phyloP scores from a whole-genome alignment of 2,888 invertebrate species.

The Panopea generosa region DNA sequence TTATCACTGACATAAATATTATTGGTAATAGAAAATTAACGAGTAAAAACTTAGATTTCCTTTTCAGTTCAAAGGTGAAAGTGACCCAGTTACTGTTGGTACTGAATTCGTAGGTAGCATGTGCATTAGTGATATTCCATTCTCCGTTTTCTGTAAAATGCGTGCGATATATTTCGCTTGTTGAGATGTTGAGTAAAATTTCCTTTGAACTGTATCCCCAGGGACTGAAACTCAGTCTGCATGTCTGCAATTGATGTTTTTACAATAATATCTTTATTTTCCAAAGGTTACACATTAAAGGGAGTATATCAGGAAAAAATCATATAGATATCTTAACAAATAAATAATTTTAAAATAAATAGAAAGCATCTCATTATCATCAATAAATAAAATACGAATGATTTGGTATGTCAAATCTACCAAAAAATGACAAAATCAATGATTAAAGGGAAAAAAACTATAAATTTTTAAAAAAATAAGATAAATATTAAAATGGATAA shows the following conservation, averaged over 20 bases:
- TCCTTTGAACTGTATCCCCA: neutral
- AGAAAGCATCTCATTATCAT: too few species aligned
- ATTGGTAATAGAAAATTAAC: slow-evolving; percentile 61
- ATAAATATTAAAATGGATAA: too few species aligned
- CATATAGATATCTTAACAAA: too few species aligned
- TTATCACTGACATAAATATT: slow-evolving; percentile 51
- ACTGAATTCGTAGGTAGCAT: neutral
- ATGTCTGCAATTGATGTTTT: neutral
- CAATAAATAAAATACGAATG: too few species aligned
- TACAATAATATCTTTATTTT: too few species aligned
- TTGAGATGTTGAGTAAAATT: neutral
- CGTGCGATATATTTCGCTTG: neutral
- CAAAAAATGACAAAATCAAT: too few species aligned
- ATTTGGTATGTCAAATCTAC: too few species aligned
- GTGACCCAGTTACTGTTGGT: neutral
- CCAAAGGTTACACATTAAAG: too few species aligned
- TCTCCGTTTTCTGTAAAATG: neutral
- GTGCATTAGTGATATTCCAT: neutral
- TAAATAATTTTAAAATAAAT: too few species aligned
- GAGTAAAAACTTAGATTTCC: slow-evolving; percentile 50
- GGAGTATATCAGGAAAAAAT: too few species aligned
- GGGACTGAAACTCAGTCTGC: neutral
- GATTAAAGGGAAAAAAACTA: too few species aligned
- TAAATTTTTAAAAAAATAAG: too few species aligned
- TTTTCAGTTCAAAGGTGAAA: slow-evolving; percentile 15